Evolutionary conservation across 2,888 invertebrate genomes (phyloP), one percentile per base, ranked within the genome.

Genomic region (Scaptomyza tumidula): DNA sequence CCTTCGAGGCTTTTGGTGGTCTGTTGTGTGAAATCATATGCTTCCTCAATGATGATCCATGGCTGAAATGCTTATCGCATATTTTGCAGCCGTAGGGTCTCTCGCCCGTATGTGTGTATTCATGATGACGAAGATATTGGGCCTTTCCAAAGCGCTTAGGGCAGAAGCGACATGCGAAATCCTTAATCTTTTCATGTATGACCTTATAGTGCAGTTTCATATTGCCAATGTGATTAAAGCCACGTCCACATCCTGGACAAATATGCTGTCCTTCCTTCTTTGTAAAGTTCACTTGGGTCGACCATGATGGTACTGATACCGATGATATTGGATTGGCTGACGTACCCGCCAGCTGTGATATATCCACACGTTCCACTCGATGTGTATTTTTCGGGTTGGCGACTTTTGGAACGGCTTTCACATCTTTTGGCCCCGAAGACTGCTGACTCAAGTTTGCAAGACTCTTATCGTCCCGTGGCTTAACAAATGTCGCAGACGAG

Each of bases 31-130:
- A 86, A 56, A 90, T 86, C 86, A 89, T 88, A 43, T 91, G 91
- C 29, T 87, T 90, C 33, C 90, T 89, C 0, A 91, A 70, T 3
- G 91, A 90, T 10, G 90, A 86, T 33, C 80, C 85, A 59, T 91
- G 91, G 9, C 90, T 90, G 55, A 91, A 91, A 13, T 84, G 78
- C 60, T 89, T 90, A 16, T 86, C 87, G 48, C 91, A 91, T 5
- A 85, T 65, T 0, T 78, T 77, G 43, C 91, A 91, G 14, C 75
- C 88, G 55, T 90, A 91, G 0, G 91, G 91, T 27, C 90, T 90
- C 55, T 91, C 91, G 0, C 91, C 91, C 0, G 91, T 91, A 50
- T 91, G 91, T 0, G 89, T 91, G 80, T 91, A 91, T 72, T 91
- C 90, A 55, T 91, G 91, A 66, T 91, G 90, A 6, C 91, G 90